These are phyloP conservation scores for Ophiothrix spiculata DNA, from an alignment of 35 echinoderm and acorn worm species.

Conservation along the genomic window DNA sequence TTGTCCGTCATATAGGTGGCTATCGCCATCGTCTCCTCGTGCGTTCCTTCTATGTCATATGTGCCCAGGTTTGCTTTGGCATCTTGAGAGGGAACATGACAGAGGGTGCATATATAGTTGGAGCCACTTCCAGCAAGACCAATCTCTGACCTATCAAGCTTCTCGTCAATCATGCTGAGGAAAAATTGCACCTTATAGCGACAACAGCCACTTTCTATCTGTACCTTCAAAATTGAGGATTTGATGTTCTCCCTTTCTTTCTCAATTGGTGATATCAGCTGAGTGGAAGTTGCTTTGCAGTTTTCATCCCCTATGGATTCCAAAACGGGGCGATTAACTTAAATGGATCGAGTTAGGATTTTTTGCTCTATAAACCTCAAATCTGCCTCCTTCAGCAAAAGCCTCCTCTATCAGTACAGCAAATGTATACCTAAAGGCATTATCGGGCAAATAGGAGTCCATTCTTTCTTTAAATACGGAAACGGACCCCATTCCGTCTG, in stretches of 20 bases:
- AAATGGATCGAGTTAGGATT: not conserved
- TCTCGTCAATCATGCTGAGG: not conserved
- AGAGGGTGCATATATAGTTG: not conserved
- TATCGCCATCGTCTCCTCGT: too few species aligned
- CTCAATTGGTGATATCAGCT: not conserved
- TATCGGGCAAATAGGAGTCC: not conserved
- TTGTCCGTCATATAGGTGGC: too few species aligned
- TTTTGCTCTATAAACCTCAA: not conserved
- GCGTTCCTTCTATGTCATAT: too few species aligned
- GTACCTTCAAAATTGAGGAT: not conserved
- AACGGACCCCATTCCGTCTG: not conserved
- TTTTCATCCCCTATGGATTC: not conserved
- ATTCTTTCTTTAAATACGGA: not conserved
- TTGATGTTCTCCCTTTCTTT: not conserved
- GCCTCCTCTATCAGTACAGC: not conserved
- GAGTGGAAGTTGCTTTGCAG: not conserved
- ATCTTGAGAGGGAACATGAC: not conserved
- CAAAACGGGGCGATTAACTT: not conserved
- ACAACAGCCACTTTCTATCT: not conserved
- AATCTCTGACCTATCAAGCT: not conserved
- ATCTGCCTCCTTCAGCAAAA: not conserved
- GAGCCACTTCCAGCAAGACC: not conserved
- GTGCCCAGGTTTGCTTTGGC: too few species aligned
- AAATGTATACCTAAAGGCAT: not conserved
- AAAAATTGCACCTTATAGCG: not conserved